phyloP scores from a whole-genome alignment of 2,113 vertebrate genomes.

The Rhinolophus sinicus region DNA sequence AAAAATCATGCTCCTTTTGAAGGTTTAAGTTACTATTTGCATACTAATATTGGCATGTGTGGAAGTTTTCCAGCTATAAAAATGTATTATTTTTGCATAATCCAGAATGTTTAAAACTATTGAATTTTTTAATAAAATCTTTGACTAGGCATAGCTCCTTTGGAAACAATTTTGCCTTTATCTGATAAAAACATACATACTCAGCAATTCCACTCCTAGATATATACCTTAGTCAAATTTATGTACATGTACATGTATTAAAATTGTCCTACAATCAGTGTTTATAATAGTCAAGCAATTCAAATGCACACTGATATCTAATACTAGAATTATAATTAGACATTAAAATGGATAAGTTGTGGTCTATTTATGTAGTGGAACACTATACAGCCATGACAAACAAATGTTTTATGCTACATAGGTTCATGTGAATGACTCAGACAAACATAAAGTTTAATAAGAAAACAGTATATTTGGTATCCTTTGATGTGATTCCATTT shows the following conservation, averaged over 20 bases:
- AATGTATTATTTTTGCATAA: background rate
- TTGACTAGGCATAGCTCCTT: background rate
- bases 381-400: background rate
- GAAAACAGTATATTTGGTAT: background rate
- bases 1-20: slow-evolving; percentile 34
- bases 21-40: background rate
- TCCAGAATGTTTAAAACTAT: background rate
- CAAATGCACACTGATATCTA: background rate
- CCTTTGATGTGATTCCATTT: slow-evolving; percentile 19
- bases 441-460: background rate
- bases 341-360: background rate
- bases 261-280: background rate
- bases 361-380: background rate
- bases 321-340: background rate
- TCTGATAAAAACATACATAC: background rate
- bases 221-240: background rate
- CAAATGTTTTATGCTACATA: background rate
- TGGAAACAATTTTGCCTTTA: background rate
- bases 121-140: background rate
- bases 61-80: background rate
- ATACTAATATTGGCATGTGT: background rate
- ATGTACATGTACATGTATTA: background rate
- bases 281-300: background rate
- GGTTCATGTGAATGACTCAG: background rate
- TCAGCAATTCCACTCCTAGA: background rate